Base-by-base conservation (phyloP, 2,113 vertebrate species). In the Tichodroma muraria region DNA sequence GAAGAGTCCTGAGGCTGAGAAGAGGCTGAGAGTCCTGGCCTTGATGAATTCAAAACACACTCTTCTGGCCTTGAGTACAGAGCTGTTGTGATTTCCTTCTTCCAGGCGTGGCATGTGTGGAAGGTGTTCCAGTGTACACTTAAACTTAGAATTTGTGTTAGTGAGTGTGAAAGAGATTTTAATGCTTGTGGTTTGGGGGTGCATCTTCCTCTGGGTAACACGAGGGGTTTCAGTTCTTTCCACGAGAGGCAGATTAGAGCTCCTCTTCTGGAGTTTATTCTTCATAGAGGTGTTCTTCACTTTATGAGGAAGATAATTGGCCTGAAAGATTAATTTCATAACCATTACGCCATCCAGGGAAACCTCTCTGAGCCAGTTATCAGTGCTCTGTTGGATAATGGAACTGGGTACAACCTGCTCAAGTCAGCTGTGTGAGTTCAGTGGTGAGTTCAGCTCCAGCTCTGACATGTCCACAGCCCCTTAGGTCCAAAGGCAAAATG, bases 401-500 rank as follows among this genome's bases (percentile, higher is more conserved):
- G 99, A 90, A 99, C 99, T 53, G 97, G 98, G 96, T 99, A 99
- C 97, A 99, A 99, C 93, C 98, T 99, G n/a, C 98, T 99, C 80
- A 99, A 99, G 97, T 99, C 99, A 99, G 91, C 98, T 99, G 66
- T 99, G 99, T 89, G 99, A 99, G 93, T 99, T 99, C 98, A 98
- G 99, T 99, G 98, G 98, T 99, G 96, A 93, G 99, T 97, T 53
- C 35, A 81, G 5, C 59, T 53, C 52, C 47, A 37, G 31, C 47
- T 65, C 28, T 42, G 15, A 6, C 18, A 9, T 1, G 3, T 61
- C 35, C 3, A 4, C 7, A 10, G 30, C 35, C 40, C 18, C 57
- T 63, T 35, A 40, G 75, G 57, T 77, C 57, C 57, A 50, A 77
- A 50, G 35, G 45, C 75, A 77, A 63, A 77, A 50, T 50, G 35